These are phyloP conservation scores for Proterorhinus semilunaris DNA, from an alignment of 2,113 vertebrate genomes.

Conservation along the genomic window DNA sequence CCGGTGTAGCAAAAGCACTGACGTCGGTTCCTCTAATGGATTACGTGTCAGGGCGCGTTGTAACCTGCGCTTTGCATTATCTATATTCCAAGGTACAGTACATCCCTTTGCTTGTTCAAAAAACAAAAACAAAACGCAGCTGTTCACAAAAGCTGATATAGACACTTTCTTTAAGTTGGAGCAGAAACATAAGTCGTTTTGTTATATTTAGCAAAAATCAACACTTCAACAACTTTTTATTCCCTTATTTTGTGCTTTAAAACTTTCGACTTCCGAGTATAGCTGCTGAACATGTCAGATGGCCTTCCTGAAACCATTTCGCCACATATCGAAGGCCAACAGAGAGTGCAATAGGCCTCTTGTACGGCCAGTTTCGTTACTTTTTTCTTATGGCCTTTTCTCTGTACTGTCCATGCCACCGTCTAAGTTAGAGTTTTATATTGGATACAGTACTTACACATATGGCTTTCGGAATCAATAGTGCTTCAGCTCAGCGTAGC, in stretches of 20 bases:
- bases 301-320: no score
- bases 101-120: slow-evolving; percentile 20
- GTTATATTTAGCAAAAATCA: slow-evolving; percentile 6
- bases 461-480: neutral
- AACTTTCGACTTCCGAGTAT: neutral
- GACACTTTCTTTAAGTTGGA: slow-evolving; percentile 44
- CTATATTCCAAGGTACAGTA: neutral
- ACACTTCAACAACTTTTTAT: neutral
- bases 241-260: neutral
- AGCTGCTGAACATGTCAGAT: no score
- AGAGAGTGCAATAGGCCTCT: no score
- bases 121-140: slow-evolving; percentile 34
- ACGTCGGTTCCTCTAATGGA: slow-evolving; percentile 7
- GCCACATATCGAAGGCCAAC: no score
- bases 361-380: no score
- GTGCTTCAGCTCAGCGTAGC: neutral
- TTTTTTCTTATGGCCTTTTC: neutral
- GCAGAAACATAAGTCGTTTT: slow-evolving; percentile 25
- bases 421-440: neutral
- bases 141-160: slow-evolving; percentile 45
- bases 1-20: slow-evolving; percentile 18
- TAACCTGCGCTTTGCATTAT: slow-evolving; percentile 4
- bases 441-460: neutral
- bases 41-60: slow-evolving; percentile 7
- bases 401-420: no score